phyloP scores from a whole-genome alignment of 2,888 invertebrate species.

The Auanema freiburgensis region DNA sequence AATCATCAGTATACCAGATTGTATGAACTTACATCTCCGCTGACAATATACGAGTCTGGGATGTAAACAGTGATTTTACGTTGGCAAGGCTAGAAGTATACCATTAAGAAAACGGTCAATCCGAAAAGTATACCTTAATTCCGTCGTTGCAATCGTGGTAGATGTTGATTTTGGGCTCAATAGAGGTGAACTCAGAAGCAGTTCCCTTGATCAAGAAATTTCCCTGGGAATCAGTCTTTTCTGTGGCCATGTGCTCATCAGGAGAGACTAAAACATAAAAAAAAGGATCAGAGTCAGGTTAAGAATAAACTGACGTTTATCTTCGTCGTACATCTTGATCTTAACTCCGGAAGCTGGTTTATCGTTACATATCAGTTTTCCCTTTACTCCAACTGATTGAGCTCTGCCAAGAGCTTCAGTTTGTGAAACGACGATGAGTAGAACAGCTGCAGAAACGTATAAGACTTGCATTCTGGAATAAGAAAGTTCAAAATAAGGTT shows the following conservation, averaged over 20 bases:
- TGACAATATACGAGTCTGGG: conserved; percentile 24
- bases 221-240: conserved; percentile 30
- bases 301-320: conserved; percentile 18
- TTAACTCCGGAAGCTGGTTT: conserved; percentile 37
- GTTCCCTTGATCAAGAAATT: conserved; percentile 33
- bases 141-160: conserved; percentile 24
- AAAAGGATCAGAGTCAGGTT: background rate
- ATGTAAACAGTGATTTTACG: conserved; percentile 23
- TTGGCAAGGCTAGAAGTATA: conserved; percentile 18
- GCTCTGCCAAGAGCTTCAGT: conserved; percentile 27
- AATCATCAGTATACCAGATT: background rate
- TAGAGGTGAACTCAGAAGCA: conserved; percentile 43
- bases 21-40: conserved; percentile 15
- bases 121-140: conserved; percentile 6
- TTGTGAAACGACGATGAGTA: background rate
- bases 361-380: conserved; percentile 37
- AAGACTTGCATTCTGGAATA: too few relatives aligned
- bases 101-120: background rate
- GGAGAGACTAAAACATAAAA: conserved; percentile 22
- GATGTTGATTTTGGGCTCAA: conserved; percentile 35
- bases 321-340: conserved; percentile 24
- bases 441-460: background rate
- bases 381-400: conserved; percentile 42
- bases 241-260: conserved; percentile 40
- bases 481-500: too few relatives aligned